A percentile compares a stretch with the other conserved stretches of the same genome.
Conservation (phyloP, 2,113 vertebrate species). For the Passer montanus region DNA sequence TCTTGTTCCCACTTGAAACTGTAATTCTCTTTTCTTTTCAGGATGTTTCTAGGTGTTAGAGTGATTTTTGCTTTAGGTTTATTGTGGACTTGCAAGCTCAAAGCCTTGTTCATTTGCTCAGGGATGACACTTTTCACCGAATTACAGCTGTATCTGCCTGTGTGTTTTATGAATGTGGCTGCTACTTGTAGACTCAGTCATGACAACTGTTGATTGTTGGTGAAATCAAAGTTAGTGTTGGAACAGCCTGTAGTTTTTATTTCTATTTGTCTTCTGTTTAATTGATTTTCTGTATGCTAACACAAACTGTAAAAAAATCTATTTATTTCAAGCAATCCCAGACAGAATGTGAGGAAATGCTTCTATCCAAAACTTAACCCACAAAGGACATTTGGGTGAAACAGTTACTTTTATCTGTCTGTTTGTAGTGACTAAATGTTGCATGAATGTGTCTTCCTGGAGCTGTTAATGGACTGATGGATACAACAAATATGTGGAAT, state of each 20-base stretch:
- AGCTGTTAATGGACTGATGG: background rate
- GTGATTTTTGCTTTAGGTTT: background rate
- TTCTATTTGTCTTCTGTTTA: slow-evolving; percentile 21
- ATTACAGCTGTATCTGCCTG: background rate
- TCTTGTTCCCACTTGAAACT: background rate
- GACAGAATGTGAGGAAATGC: slow-evolving; percentile 10
- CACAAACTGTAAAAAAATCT: background rate
- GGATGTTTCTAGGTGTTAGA: background rate
- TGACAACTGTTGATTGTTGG: background rate
- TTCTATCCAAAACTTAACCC: background rate
- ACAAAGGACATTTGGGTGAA: background rate
- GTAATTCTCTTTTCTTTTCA: background rate
- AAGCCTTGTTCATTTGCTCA: background rate
- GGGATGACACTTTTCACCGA: background rate
- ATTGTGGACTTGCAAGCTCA: background rate
- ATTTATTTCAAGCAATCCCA: slow-evolving; percentile 14
- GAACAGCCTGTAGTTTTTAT: background rate
- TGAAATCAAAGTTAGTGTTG: background rate
- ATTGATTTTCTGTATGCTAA: background rate
- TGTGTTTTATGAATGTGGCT: background rate
- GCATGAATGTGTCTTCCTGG: background rate
- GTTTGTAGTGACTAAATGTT: background rate
- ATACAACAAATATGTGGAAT: background rate
- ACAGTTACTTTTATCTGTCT: slow-evolving; percentile 13
- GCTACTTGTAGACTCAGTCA: background rate